Evolutionary conservation across 2,113 vertebrate species (phyloP), one percentile per base, ranked within the genome.

Genomic region (Zosterops borbonicus): DNA sequence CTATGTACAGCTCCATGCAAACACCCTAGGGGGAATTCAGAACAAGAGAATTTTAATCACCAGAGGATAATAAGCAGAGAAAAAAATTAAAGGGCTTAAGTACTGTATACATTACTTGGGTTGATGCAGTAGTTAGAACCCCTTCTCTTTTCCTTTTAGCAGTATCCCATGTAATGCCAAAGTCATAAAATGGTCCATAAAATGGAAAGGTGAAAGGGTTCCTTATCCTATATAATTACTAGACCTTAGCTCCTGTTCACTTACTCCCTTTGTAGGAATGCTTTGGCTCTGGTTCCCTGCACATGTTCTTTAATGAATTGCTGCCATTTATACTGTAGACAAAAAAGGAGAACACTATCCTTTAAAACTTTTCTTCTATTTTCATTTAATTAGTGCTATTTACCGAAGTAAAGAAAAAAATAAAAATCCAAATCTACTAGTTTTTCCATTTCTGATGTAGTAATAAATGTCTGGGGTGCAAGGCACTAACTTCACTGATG

Each of bases 61-160:
- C 59, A 84, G 46, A 85, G 47, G 63, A 83, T 90, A 85, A 83
- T 82, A 89, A 81, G 39, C 8, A 49, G 84, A 95, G 59, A 78
- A 25, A 94, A 95, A 86, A 82, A 39, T 39, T 39, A 80, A 73
- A 60, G 24, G 29, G 27, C 87, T 93, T 93, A 69, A 93, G 44
- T 91, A 85, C 74, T 71, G 59, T 82, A n/a, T 89, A 59, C 46
- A 6, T 84, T 87, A 78, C 71, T 91, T 86, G 39, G 47, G 37
- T 71, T 91, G 92, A 95, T 87, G 80, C 49, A 74, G 52, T 68
- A 76, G 77, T 90, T 95, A 83, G 35, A 91, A 83, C 62, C 29
- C 74, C 69, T 87, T 94, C 64, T 83, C 41, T 77, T 93, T 92
- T 91, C 50, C 75, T 95, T 96, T 93, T 83, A 81, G 62, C 68